Evolutionary conservation across 1,140 invertebrate species (phyloP), one percentile per base, ranked within the genome.

Genomic region (Drosophila teissieri): DNA sequence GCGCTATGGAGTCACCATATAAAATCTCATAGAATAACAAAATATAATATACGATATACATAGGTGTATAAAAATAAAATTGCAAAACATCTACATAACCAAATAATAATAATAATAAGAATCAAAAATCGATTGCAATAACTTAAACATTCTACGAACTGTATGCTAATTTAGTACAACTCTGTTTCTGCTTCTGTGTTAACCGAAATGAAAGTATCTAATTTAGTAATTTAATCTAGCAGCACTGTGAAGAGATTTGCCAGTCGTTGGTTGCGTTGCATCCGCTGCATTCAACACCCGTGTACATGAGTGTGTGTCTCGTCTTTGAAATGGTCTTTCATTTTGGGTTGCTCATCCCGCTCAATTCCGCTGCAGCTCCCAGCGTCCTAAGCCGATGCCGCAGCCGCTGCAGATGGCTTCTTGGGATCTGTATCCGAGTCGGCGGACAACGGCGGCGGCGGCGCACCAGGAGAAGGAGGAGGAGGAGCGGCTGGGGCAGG

Each of bases 301-400:
- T 15, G 27, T 39, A 39, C 14, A 12, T 78, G 53, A 74, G 53
- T 15, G 58, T 70, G 55, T 48, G 42, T 73, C 53, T 78, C 81
- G 85, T 89, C 85, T 90, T 89, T 89, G 81, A 78, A 78, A 85
- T 80, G 68, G 85, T 90, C 81, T 90, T 90, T 90, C 86, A 89
- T 90, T 89, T 55, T 80, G 80, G 55, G 60, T 73, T 68, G 60
- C 68, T 75, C 54, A 52, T 75, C 46, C 63, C 58, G 34, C 19
- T 19, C 19, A 19, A 48, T 61, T 39, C 55, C 65, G 19, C 48
- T 64, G 5, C 44, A 24, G n/a, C 31, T 53, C 54, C 63, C 39
- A 17, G 27, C 58, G 42, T 14, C 36, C 56, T 74, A 51, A 44
- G 53, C 36, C 54, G 73, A 31, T 31, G 46, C 22, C 24, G 46